Evolutionary conservation across 2,113 vertebrate genomes (phyloP).

Genomic region (Epinephelus lanceolatus): DNA sequence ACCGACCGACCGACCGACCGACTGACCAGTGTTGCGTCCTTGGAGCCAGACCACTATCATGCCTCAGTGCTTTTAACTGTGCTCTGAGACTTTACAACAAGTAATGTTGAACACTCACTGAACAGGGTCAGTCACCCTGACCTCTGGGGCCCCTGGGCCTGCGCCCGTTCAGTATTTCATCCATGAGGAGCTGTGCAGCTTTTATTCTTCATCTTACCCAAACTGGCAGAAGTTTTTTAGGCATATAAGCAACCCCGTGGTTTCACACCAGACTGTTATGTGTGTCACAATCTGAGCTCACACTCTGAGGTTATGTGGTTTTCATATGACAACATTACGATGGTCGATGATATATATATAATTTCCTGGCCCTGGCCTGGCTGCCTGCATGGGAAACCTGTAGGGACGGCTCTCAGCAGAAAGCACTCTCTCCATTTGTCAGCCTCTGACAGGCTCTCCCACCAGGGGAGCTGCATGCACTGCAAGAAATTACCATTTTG

Average conservation of each 20-base stretch:
- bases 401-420: slow-evolving; percentile 74
- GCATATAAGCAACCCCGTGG: no score
- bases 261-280: neutral
- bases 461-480: slow-evolving; percentile 57
- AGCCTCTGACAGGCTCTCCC: slow-evolving; percentile 64
- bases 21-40: neutral
- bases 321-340: slow-evolving; percentile 30
- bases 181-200: neutral
- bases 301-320: slow-evolving; percentile 13
- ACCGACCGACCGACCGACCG: no score
- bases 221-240: neutral
- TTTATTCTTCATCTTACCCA: neutral
- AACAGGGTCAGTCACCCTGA: neutral
- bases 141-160: neutral
- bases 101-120: neutral
- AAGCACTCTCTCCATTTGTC: slow-evolving; percentile 79
- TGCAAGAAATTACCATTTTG: slow-evolving; percentile 64
- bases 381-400: slow-evolving; percentile 68
- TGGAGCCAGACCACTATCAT: neutral
- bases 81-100: neutral
- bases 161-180: neutral
- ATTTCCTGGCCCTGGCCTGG: slow-evolving; percentile 51
- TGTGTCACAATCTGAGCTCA: neutral
- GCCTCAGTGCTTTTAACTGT: neutral
- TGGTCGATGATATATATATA: slow-evolving; percentile 24